Base-by-base conservation (phyloP, 53 echinoderm and acorn worm genomes). In the Echinarachnius parma region DNA sequence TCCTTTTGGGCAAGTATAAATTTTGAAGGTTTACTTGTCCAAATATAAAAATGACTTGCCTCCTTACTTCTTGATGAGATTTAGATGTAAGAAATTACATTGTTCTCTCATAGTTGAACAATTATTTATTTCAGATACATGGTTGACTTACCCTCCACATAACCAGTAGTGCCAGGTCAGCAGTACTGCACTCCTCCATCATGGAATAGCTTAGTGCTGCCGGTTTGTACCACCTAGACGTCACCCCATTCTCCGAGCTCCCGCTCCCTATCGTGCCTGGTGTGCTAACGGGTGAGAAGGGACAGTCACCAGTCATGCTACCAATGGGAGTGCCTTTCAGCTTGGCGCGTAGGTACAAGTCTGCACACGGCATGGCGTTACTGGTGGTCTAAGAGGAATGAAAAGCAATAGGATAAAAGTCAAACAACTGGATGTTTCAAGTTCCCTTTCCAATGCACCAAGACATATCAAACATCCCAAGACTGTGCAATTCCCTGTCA, bases 71-170 rank as follows among this genome's bases (percentile, higher is more conserved):
- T n/a, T n/a, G n/a, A n/a, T n/a, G n/a, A n/a, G n/a, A n/a, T n/a
- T n/a, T n/a, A n/a, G n/a, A n/a, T n/a, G n/a, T n/a, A n/a, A n/a
- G n/a, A n/a, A n/a, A n/a, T n/a, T n/a, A n/a, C n/a, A n/a, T n/a
- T n/a, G n/a, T n/a, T n/a, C n/a, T n/a, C n/a, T n/a, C n/a, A n/a
- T n/a, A n/a, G n/a, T n/a, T n/a, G n/a, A n/a, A n/a, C n/a, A n/a
- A n/a, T n/a, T n/a, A n/a, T n/a, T n/a, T n/a, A n/a, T n/a, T n/a
- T n/a, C n/a, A n/a, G n/a, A n/a, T n/a, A n/a, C n/a, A n/a, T n/a
- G n/a, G n/a, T n/a, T 39, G 13, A 39, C 64, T 34, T 39, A 93
- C 93, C 93, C 89, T 93, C 93, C 93, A 93, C 3, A 93, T 78
- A 21, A 86, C 93, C 13, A 93, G 49, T 34, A 93, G 80, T 28